Base-by-base conservation (phyloP, 2,113 vertebrate genomes). In the Aepyceros melampus region DNA sequence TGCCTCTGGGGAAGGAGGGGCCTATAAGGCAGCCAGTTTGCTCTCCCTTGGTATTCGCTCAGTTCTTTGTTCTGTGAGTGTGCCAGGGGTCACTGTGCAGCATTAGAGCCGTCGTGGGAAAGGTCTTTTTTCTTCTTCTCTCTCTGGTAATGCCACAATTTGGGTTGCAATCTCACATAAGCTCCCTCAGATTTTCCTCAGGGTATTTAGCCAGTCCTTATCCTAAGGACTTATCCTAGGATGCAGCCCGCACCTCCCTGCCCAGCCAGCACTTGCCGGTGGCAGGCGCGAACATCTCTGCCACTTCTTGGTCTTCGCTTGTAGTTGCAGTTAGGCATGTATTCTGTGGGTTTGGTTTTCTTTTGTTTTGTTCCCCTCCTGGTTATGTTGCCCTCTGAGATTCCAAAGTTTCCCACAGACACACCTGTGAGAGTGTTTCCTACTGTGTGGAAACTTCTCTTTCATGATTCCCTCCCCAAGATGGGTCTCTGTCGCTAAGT, bases 191-290 rank as follows among this genome's bases (percentile, higher is more conserved):
- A 10, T 67, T 36, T 31, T 67, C 64, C 64, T 67, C 64, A 67
- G 64, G 64, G 64, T n/a, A 67, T 67, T 36, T n/a, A 67, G 33
- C 64, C 33, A 10, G 64, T 36, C 64, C 17, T 67, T 67, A 67
- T 67, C 64, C 16, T 21, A 67, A n/a, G 33, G 33, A n/a, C 58
- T 31, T 31, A 60, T 60, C 58, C 4, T 17, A 67, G 0, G 16
- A 10, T 10, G 64, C 33, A 67, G 33, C 33, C 64, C 0, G 8
- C 64, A 67, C 16, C 2, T 67, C 64, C 64, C 33, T n/a, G 64
- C 64, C 33, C 33, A n/a, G 64, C 33, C 64, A 7, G 0, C 16
- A n/a, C 33, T 67, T 4, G 0, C 31, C 0, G 16, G 62, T n/a
- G 33, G 62, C 62, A 67, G 62, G 33, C 5, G 7, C 8, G 0